Base-by-base conservation (phyloP, 2,888 invertebrate species). In the Hipparchia semele region DNA sequence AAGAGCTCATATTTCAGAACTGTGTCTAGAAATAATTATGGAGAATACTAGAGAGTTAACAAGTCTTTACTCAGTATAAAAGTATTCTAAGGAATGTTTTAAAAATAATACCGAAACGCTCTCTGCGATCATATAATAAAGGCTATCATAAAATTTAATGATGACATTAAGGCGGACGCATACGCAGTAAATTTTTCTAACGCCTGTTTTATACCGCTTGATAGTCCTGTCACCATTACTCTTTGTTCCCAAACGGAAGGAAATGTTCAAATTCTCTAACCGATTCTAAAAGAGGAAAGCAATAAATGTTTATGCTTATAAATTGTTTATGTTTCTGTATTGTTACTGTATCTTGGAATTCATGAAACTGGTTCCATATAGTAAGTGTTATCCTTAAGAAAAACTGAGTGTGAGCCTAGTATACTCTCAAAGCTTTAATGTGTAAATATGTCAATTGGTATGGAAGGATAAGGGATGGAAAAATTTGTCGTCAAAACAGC, bases 171-270 rank as follows among this genome's bases (percentile, higher is more conserved):
- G 68, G 65, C 68, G 71, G 73, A 71, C 68, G 70, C 67, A 61
- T 12, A 73, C 53, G 73, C 73, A 65, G 71, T 73, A 75, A 73
- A 75, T 75, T 75, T 73, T 75, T 75, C 73, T 73, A 75, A 75
- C 75, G 75, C 73, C 58, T 65, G 54, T 68, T 75, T 73, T 73
- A 73, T 73, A 71, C 71, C 68, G 67, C 58, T 65, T 71, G 54
- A 69, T 65, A 68, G 71, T 73, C 71, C 68, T 70, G 54, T 65
- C 65, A 56, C 51, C 71, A 61, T 75, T 73, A 62, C 7, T 69
- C 60, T 69, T 61, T 53, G 51, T 72, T 62, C 56, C 45, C 64
- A 46, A 46, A 64, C 58, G 58, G 53, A 65, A 71, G 60, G 68
- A 49, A 69, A 69, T 53, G 39, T 53, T 65, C 9, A 7, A 49